These are phyloP conservation scores for Peucedramus taeniatus DNA, from an alignment of 2,113 vertebrate genomes.

Conservation along the genomic window DNA sequence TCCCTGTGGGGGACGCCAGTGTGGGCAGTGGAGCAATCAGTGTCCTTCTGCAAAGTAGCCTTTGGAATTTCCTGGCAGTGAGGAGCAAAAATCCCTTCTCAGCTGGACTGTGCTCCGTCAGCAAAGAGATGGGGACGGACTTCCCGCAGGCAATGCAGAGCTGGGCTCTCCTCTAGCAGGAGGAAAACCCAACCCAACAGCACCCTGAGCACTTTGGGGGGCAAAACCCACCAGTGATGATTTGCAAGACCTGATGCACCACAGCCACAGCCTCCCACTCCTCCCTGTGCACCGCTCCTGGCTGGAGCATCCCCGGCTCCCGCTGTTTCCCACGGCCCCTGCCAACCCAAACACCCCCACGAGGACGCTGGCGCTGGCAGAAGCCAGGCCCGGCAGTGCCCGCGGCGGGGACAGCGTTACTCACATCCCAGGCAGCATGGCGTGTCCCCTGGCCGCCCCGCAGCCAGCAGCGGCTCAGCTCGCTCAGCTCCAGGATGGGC, in stretches of 20 bases:
- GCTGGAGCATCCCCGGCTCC: background rate
- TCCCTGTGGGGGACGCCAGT: background rate
- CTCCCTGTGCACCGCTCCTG: rapidly evolving
- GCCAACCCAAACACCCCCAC: background rate
- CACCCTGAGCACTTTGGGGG: background rate
- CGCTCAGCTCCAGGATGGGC: constrained; percentile 92
- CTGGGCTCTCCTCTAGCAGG: background rate
- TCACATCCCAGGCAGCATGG: constrained; percentile 82
- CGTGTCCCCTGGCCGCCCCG: constrained; percentile 70
- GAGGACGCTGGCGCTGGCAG: background rate
- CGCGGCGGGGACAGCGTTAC: background rate
- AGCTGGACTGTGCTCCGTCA: background rate
- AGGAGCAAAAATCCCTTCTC: background rate
- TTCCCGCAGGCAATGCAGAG: rapidly evolving
- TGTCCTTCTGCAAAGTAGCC: background rate
- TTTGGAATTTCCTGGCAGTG: background rate
- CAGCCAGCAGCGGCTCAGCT: constrained; percentile 92
- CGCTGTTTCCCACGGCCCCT: background rate
- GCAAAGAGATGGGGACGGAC: background rate
- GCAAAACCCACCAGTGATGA: rapidly evolving
- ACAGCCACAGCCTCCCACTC: background rate
- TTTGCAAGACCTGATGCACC: background rate
- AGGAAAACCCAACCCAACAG: background rate
- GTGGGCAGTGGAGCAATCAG: background rate
- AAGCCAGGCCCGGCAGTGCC: background rate